Base-by-base conservation (phyloP, 2,888 invertebrate species). In the Drosophila formosana region DNA sequence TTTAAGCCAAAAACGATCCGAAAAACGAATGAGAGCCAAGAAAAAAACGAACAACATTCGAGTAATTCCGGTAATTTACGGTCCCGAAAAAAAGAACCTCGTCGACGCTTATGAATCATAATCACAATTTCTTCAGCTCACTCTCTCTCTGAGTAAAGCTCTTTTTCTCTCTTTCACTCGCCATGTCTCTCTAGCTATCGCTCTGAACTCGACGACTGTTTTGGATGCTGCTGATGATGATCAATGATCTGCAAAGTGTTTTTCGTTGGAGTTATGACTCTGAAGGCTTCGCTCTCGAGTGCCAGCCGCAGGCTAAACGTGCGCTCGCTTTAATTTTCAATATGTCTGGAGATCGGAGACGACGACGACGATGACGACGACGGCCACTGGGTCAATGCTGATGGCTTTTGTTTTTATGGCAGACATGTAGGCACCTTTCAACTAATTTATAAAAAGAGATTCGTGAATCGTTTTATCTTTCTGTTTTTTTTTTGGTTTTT, bases 231-330 rank as follows among this genome's bases (percentile, higher is more conserved):
- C 68, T 89, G 88, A 89, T 89, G 89, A 89, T 89, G 89, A 89
- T 89, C 90, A 89, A 89, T 89, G 89, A 89, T 88, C 89, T 88
- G 85, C 56, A 88, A 87, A 88, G 82, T 89, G 84, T 88, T 90
- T 85, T 82, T 79, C 64, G 70, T 72, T 71, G 75, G 43, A 78
- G 78, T 69, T 71, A 72, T 79, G 80, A 72, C 66, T 80, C 51
- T 71, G 43, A 72, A 61, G 77, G 62, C 70, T 77, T 34, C 64
- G 49, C 25, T 51, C 28, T 43, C 52, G 18, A 50, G 18, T 50
- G 50, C 32, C 53, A 51, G 78, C 82, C 77, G 43, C 39, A 56
- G 85, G 85, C 79, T 69, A 82, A 85, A 85, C 88, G 84, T 85
- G 82, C 88, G 88, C 81, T 88, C 70, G 80, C 88, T 72, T 84